These are phyloP conservation scores for Coenonympha glycerion DNA, from an alignment of 2,888 invertebrate genomes.

Conservation along the genomic window DNA sequence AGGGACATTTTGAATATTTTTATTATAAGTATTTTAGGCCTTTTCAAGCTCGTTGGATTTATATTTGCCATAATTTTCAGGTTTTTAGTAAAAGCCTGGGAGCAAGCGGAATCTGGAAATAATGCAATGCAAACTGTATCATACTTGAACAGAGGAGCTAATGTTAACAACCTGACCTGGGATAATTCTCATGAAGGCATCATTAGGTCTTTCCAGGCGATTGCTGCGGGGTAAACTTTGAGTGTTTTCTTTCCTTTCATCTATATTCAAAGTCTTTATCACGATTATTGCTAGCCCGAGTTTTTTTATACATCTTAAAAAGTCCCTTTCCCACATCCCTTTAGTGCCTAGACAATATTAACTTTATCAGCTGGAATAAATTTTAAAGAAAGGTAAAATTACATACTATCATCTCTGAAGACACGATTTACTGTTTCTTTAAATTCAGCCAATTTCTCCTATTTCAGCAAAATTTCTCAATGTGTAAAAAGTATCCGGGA, in stretches of 20 bases:
- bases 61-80: conserved; percentile 41
- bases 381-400: too few relatives aligned
- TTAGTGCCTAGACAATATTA: too few relatives aligned
- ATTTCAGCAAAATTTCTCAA: conserved; percentile 30
- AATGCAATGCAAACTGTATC: conserved; percentile 80
- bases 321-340: too few relatives aligned
- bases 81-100: conserved; percentile 86
- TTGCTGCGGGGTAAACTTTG: conserved; percentile 82
- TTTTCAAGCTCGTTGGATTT: background rate
- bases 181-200: conserved; percentile 69
- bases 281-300: too few relatives aligned
- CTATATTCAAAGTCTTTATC: too few relatives aligned
- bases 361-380: too few relatives aligned
- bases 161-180: conserved; percentile 40
- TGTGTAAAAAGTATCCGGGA: conserved; percentile 27
- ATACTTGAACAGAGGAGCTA: conserved; percentile 45
- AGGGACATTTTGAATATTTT: too few relatives aligned
- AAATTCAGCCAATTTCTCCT: too few relatives aligned
- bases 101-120: conserved; percentile 76
- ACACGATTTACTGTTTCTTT: too few relatives aligned
- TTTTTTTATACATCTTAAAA: too few relatives aligned
- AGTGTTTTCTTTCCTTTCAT: too few relatives aligned
- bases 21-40: too few relatives aligned
- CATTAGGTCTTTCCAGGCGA: conserved; percentile 75
- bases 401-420: background rate